A percentile compares a stretch with the other conserved stretches of the same genome.
Conservation (phyloP, 2,797 vertebrate genomes). For the Harpagifer antarcticus region DNA sequence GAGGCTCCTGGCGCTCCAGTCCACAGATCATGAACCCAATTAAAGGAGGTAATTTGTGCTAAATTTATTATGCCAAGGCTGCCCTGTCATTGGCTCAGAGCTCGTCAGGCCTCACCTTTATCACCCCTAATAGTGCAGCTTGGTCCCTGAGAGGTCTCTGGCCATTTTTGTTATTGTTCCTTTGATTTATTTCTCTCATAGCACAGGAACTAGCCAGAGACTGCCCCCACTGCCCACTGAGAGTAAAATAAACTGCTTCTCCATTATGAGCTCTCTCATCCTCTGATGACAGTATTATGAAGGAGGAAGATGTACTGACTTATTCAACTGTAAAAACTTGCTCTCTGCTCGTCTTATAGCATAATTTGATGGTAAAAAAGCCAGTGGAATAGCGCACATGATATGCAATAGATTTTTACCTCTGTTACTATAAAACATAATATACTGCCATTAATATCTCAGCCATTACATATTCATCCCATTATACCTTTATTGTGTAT, state of each 20-base stretch:
- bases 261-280: constrained; percentile 67
- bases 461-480: constrained; percentile 39
- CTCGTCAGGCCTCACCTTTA: constrained; percentile 73
- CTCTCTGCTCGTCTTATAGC: constrained; percentile 32
- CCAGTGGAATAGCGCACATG: constrained; percentile 11
- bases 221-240: constrained; percentile 56
- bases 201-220: constrained; percentile 56
- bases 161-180: constrained; percentile 81
- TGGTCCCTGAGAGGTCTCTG: constrained; percentile 56
- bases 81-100: constrained; percentile 66
- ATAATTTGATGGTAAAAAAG: constrained; percentile 29
- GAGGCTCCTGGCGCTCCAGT: constrained; percentile 74
- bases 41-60: constrained; percentile 83
- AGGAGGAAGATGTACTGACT: constrained; percentile 51
- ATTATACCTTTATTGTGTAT: constrained; percentile 22
- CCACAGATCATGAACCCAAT: constrained; percentile 85
- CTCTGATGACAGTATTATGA: constrained; percentile 65
- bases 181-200: constrained; percentile 79
- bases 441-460: constrained; percentile 31
- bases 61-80: constrained; percentile 75
- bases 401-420: constrained; percentile 25
- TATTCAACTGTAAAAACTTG: constrained; percentile 31
- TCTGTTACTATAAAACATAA: constrained; percentile 31
- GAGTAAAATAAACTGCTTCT: constrained; percentile 68
- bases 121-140: constrained; percentile 51